phyloP scores from a whole-genome alignment of 2,888 invertebrate genomes.

The Keiferia lycopersicella region DNA sequence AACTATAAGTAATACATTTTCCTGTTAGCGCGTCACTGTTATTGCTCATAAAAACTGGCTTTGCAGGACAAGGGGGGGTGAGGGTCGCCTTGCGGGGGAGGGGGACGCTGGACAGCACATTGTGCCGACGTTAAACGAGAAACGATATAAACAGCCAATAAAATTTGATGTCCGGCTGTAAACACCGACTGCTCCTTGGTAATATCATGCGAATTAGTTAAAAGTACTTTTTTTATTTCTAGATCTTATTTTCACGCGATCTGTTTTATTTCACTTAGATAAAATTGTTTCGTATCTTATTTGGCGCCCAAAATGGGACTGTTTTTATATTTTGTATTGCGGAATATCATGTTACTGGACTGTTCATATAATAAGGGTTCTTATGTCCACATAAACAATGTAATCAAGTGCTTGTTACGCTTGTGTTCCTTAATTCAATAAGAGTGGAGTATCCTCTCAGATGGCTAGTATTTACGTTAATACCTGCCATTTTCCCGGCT shows the following conservation, averaged over 20 bases:
- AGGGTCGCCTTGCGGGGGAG: slow-evolving; percentile 19
- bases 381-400: slow-evolving; percentile 21
- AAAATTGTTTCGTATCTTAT: slow-evolving; percentile 7
- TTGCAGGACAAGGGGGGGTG: slow-evolving; percentile 17
- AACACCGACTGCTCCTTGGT: slow-evolving; percentile 37
- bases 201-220: slow-evolving; percentile 34
- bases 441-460: slow-evolving; percentile 37
- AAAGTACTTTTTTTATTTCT: slow-evolving; percentile 27
- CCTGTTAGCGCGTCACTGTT: slow-evolving; percentile 35
- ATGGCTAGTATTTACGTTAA: slow-evolving; percentile 53
- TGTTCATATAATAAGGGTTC: not conserved
- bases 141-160: slow-evolving; percentile 48
- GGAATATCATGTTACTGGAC: not conserved
- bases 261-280: slow-evolving; percentile 12
- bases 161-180: slow-evolving; percentile 46
- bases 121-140: slow-evolving; percentile 30
- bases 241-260: slow-evolving; percentile 9
- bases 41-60: slow-evolving; percentile 39
- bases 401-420: slow-evolving; percentile 21
- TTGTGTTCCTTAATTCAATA: slow-evolving; percentile 28
- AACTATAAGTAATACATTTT: slow-evolving; percentile 37
- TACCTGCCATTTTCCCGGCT: slow-evolving; percentile 52
- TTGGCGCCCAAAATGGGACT: slow-evolving; percentile 26
- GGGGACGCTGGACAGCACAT: slow-evolving; percentile 24
- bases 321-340: not conserved